Conservation (phyloP, 2,797 vertebrate genomes). For the Rousettus madagascariensis region DNA sequence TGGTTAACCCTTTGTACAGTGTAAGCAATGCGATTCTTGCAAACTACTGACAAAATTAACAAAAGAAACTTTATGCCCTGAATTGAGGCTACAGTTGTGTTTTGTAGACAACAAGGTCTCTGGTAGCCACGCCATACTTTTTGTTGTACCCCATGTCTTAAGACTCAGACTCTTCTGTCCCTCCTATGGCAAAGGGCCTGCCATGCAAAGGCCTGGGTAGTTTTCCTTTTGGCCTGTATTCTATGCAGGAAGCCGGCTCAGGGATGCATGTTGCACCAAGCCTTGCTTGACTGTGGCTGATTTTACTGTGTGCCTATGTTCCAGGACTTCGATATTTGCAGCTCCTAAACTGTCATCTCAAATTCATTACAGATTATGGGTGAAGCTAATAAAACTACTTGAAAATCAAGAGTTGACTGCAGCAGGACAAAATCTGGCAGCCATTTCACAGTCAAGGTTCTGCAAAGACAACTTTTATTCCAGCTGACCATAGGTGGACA, state of each 20-base stretch:
- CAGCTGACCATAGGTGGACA: neutral
- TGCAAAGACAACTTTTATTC: neutral
- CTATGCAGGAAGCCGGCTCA: neutral
- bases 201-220: neutral
- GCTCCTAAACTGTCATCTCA: constrained; percentile 26
- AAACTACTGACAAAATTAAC: neutral
- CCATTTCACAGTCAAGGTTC: neutral
- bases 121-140: neutral
- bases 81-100: neutral
- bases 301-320: neutral
- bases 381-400: constrained; percentile 39
- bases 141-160: neutral
- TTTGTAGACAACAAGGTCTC: neutral
- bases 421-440: constrained; percentile 27
- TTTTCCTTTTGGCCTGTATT: neutral
- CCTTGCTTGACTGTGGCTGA: neutral
- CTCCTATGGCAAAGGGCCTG: neutral
- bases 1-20: constrained; percentile 38
- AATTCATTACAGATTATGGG: neutral
- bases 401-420: neutral
- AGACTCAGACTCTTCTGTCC: neutral
- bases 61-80: neutral
- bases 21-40: neutral
- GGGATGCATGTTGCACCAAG: neutral
- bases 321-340: neutral